These are phyloP conservation scores for Platerodrilus igneus DNA, from an alignment of 2,888 invertebrate genomes.

Conservation along the genomic window DNA sequence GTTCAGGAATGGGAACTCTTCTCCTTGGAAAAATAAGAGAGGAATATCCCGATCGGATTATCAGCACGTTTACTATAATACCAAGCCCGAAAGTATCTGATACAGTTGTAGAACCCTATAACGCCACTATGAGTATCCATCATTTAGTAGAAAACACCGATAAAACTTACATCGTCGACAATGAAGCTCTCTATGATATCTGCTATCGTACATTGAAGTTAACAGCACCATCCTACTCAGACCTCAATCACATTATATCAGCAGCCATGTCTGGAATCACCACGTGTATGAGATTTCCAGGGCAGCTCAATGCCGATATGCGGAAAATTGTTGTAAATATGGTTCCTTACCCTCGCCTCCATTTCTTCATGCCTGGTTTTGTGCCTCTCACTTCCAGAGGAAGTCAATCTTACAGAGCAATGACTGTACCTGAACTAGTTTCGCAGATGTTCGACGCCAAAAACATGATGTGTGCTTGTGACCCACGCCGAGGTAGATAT, in stretches of 20 bases:
- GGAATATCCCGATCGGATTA: conserved; percentile 73
- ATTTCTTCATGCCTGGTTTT: conserved; percentile 63
- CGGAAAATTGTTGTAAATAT: conserved; percentile 58
- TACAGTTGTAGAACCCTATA: conserved; percentile 63
- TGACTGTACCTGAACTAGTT: conserved; percentile 74
- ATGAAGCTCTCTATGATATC: conserved; percentile 61
- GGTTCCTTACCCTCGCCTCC: conserved; percentile 65
- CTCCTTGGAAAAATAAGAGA: conserved; percentile 69
- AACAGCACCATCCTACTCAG: conserved; percentile 57
- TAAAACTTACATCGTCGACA: conserved; percentile 59
- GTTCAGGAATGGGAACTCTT: conserved; percentile 70
- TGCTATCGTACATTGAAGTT: conserved; percentile 59
- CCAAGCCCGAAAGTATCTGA: conserved; percentile 64
- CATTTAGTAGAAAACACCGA: conserved; percentile 59
- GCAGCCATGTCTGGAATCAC: conserved; percentile 57
- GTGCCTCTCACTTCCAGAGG: conserved; percentile 58
- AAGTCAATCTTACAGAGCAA: conserved; percentile 64
- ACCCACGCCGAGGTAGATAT: conserved; percentile 73
- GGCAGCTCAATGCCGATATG: conserved; percentile 64
- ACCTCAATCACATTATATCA: conserved; percentile 53
- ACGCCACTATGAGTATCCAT: conserved; percentile 55
- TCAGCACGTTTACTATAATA: conserved; percentile 67
- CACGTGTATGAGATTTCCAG: conserved; percentile 49
- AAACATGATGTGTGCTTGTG: conserved; percentile 88
- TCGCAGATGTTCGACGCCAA: conserved; percentile 78